Percentiles rank a stretch among this genome's conserved stretches.
Conservation (phyloP, 2,113 vertebrate genomes). For the Gobio gobio region DNA sequence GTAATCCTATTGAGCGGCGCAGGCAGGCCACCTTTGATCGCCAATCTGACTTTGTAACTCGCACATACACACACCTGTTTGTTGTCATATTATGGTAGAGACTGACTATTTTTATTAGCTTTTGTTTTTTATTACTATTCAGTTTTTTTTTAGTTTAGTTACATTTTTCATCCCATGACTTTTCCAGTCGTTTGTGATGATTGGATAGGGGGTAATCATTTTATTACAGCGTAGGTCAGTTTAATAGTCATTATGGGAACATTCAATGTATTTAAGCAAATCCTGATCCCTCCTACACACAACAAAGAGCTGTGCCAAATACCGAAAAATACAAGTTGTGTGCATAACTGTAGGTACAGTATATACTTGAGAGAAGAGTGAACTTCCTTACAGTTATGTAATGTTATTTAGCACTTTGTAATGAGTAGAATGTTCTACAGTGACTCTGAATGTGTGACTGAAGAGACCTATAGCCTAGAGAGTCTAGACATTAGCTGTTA, state of each 20-base stretch:
- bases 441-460: background rate
- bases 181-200: background rate
- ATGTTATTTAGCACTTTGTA: conserved; percentile 4
- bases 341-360: background rate
- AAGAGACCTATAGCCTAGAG: background rate
- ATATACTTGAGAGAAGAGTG: background rate
- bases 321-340: background rate
- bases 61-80: background rate
- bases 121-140: no score
- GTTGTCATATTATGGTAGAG: background rate
- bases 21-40: conserved; percentile 9
- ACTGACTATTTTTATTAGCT: no score
- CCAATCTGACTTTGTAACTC: background rate
- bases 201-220: background rate
- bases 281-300: background rate
- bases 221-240: background rate
- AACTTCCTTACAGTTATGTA: conserved; percentile 13
- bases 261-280: background rate
- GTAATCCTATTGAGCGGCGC: conserved; percentile 10
- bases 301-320: background rate
- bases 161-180: background rate
- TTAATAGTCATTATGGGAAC: background rate
- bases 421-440: background rate
- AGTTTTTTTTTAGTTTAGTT: no score
- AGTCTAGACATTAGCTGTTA: background rate